Conservation (phyloP, 2,113 vertebrate species). For the Brachypodius melanocephalos region DNA sequence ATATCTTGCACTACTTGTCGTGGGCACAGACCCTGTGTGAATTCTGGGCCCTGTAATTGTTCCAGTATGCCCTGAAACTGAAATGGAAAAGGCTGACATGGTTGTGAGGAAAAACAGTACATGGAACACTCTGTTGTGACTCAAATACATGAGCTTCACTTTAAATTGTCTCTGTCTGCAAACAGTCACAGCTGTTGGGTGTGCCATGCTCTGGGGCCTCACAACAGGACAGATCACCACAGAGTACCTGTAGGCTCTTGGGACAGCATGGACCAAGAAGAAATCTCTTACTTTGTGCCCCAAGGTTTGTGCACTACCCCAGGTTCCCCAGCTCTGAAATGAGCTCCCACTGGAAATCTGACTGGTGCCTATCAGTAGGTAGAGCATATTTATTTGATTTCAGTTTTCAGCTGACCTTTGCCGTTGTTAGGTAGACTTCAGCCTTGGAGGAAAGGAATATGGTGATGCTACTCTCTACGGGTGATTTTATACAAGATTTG, state of each 20-base stretch:
- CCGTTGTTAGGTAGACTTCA: not conserved
- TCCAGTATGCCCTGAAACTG: not conserved
- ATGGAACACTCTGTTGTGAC: not conserved
- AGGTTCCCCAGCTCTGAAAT: not conserved
- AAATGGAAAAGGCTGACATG: not conserved
- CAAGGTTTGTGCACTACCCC: not conserved
- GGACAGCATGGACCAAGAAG: accelerated
- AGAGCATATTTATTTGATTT: not conserved
- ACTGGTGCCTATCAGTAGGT: not conserved
- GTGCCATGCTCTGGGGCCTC: not conserved
- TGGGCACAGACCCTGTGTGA: not conserved
- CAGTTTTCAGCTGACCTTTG: not conserved
- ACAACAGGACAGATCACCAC: not conserved
- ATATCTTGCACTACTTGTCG: not conserved
- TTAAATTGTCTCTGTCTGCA: not conserved
- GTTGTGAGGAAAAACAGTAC: not conserved
- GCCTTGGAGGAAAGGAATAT: not conserved
- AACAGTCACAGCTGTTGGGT: accelerated
- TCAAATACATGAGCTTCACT: not conserved
- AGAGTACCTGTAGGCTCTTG: not conserved
- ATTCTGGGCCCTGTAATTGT: not conserved
- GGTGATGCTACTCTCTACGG: not conserved
- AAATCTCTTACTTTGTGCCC: not conserved
- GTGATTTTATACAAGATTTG: not conserved
- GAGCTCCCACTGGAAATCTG: not conserved